These are phyloP conservation scores for Enteromius paludinosus DNA, from an alignment of 2,797 vertebrate species.

Conservation along the genomic window DNA sequence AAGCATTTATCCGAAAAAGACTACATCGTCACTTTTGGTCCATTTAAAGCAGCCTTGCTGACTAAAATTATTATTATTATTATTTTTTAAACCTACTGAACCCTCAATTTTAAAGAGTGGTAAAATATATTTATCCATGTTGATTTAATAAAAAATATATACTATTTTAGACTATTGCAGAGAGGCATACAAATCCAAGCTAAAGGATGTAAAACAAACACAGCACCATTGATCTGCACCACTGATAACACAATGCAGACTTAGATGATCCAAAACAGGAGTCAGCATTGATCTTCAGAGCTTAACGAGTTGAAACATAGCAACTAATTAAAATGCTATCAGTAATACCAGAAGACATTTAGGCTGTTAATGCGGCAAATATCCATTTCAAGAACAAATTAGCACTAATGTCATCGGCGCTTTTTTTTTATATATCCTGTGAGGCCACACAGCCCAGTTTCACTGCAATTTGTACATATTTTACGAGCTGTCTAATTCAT, in stretches of 20 bases:
- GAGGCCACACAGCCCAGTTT: not conserved
- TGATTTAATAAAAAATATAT: not conserved
- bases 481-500: no score
- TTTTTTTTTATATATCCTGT: not conserved
- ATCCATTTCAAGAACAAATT: constrained; percentile 17
- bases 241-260: not conserved
- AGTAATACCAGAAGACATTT: constrained; percentile 6
- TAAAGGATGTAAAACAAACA: constrained; percentile 3
- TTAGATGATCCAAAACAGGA: not conserved
- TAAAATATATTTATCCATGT: not conserved
- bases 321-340: constrained; percentile 39
- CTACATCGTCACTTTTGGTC: not conserved
- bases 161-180: not conserved
- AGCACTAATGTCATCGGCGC: not conserved
- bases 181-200: not conserved
- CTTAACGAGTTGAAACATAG: constrained; percentile 29
- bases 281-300: constrained; percentile 15
- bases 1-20: not conserved
- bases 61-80: not conserved
- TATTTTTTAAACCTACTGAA: not conserved
- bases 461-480: no score
- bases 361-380: constrained; percentile 2
- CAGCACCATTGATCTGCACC: not conserved
- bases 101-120: not conserved
- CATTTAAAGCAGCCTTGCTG: not conserved